Conservation (phyloP, 2,888 invertebrate genomes). For the Hartigia nigra region DNA sequence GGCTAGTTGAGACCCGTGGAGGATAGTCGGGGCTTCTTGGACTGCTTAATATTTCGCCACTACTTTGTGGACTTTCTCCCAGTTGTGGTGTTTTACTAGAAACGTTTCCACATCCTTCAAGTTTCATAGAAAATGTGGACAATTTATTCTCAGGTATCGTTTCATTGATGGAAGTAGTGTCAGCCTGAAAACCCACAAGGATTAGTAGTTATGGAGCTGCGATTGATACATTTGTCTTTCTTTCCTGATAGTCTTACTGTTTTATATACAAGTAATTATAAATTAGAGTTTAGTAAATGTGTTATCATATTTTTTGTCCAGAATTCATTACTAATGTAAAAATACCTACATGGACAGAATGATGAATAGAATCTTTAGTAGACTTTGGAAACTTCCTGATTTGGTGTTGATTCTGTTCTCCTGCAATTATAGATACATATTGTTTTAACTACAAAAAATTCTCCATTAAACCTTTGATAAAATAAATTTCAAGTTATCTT, state of each 20-base stretch:
- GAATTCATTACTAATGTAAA: neutral
- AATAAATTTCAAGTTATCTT: neutral
- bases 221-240: neutral
- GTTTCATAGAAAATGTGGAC: conserved; percentile 30
- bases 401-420: neutral
- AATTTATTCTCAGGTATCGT: conserved; percentile 26
- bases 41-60: conserved; percentile 51
- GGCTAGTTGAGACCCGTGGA: conserved; percentile 52
- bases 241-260: neutral
- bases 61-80: conserved; percentile 56
- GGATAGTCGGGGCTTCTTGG: conserved; percentile 63
- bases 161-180: conserved; percentile 38
- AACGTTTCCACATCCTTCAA: conserved; percentile 53
- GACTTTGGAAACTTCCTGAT: neutral
- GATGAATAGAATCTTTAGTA: neutral
- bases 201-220: neutral
- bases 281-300: neutral
- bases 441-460: neutral
- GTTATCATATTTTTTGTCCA: neutral
- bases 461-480: neutral
- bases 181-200: conserved; percentile 34
- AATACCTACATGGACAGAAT: neutral
- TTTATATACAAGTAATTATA: neutral
- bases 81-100: conserved; percentile 55
- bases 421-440: neutral